Percentiles rank a stretch among this genome's conserved stretches.
phyloP scores from a whole-genome alignment of 2,888 invertebrate species.

The Leucania comma region DNA sequence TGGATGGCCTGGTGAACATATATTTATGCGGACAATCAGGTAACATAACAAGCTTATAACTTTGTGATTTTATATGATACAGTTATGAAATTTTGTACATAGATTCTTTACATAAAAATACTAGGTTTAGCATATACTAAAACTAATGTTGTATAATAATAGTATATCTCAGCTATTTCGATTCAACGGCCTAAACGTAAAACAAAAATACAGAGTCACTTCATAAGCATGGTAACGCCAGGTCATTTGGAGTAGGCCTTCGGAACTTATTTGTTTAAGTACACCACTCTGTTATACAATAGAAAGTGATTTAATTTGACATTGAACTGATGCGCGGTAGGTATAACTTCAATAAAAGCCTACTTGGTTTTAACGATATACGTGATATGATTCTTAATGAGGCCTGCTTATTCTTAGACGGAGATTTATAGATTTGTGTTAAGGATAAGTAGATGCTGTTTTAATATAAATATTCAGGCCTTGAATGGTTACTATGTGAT shows the following conservation, averaged over 20 bases:
- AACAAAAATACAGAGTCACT: neutral
- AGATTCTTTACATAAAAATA: too few relatives aligned
- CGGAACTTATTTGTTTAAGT: conserved; percentile 14
- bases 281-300: conserved; percentile 51
- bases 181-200: too few relatives aligned
- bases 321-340: conserved; percentile 55
- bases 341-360: conserved; percentile 29
- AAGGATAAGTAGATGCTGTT: conserved; percentile 4
- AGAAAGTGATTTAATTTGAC: conserved; percentile 67
- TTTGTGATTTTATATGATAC: too few relatives aligned
- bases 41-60: too few relatives aligned
- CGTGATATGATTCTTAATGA: conserved; percentile 35
- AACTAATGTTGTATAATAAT: too few relatives aligned
- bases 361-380: conserved; percentile 37
- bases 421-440: conserved; percentile 4
- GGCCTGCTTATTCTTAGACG: conserved; percentile 20
- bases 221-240: neutral
- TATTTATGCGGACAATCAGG: too few relatives aligned
- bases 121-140: too few relatives aligned
- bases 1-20: too few relatives aligned
- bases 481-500: neutral
- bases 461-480: neutral
- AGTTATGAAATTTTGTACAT: too few relatives aligned
- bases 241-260: conserved; percentile 28
- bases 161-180: too few relatives aligned